phyloP scores from a whole-genome alignment of 2,797 vertebrate genomes.

The Taenioides sp. region DNA sequence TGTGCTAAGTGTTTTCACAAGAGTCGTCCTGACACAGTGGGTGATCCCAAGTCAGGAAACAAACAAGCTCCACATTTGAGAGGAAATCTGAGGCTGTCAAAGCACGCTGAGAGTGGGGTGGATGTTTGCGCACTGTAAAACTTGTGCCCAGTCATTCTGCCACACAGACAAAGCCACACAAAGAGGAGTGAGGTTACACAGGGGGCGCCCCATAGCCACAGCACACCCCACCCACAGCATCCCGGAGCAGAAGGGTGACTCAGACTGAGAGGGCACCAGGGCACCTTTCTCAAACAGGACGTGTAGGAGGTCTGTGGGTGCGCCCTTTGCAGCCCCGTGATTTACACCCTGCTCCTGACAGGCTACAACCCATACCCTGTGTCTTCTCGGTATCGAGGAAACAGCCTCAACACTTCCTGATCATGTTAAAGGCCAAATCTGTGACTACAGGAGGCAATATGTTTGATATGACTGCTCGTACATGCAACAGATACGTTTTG shows the following conservation, averaged over 20 bases:
- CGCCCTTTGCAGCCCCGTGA: slow-evolving; percentile 52
- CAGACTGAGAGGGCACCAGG: slow-evolving; percentile 60
- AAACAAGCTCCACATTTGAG: slow-evolving; percentile 39
- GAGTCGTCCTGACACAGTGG: slow-evolving; percentile 53
- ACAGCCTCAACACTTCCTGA: slow-evolving; percentile 42
- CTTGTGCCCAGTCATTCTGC: slow-evolving; percentile 40
- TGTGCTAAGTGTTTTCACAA: slow-evolving; percentile 45
- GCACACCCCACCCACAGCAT: slow-evolving; percentile 42
- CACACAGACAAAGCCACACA: slow-evolving; percentile 19
- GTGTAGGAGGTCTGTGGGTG: slow-evolving; percentile 28
- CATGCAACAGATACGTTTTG: neutral
- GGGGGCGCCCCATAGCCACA: slow-evolving; percentile 39
- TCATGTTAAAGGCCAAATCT: slow-evolving; percentile 48
- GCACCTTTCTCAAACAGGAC: slow-evolving; percentile 31
- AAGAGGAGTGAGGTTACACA: slow-evolving; percentile 33
- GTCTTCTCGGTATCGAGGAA: slow-evolving; percentile 50
- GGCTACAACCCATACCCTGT: slow-evolving; percentile 43
- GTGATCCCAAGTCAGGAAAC: slow-evolving; percentile 63
- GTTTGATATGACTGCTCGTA: neutral
- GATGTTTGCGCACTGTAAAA: slow-evolving; percentile 10
- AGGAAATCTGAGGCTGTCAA: slow-evolving; percentile 51
- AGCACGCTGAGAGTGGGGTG: slow-evolving; percentile 36
- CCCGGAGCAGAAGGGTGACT: slow-evolving; percentile 43
- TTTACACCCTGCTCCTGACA: slow-evolving; percentile 71
- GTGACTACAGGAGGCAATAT: slow-evolving; percentile 11